Base-by-base conservation (phyloP, 2,113 vertebrate genomes). In the Sturnus vulgaris region DNA sequence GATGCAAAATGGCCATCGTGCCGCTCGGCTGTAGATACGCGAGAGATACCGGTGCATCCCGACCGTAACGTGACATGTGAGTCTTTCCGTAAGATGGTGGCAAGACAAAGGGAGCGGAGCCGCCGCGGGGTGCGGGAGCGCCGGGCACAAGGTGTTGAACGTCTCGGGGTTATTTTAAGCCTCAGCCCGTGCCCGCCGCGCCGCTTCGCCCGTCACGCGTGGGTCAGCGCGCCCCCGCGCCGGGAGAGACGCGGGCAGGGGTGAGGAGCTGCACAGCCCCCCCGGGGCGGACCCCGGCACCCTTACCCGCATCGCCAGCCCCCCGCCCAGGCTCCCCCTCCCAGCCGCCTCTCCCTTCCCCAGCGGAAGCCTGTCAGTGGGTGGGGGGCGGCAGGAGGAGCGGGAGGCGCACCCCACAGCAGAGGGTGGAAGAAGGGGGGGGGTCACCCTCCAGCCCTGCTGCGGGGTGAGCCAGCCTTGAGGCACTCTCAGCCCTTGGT, bases 1-100 rank as follows among this genome's bases (percentile, higher is more conserved):
- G 97, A 96, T 95, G 97, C 97, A 97, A 98, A 98, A 98, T 98
- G 97, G 97, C 97, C 92, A 94, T 97, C 94, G 96, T 85, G 96
- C 96, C 89, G 92, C 92, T 96, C 85, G 92, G 88, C 96, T 94
- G 79, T 93, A 92, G 96, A 84, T 94, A 93, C 63, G 93, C 88
- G 91, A 95, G 94, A 96, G 95, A 93, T 93, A 96, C 95, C 97
- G 93, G 70, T 92, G 61, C 88, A 94, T 91, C 82, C 92, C 47
- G 86, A 40, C 47, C 35, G 91, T 94, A 96, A 95, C 68, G 80
- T 59, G 96, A 90, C 96, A 97, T 97, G 97, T 97, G 97, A 98
- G 96, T 94, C 97, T 96, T 96, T 96, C 97, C 95, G 97, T 98
- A 97, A 98, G 96, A 97, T 97, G 96, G 96, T 96, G 96, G 96